phyloP scores from a whole-genome alignment of 2,888 invertebrate genomes.

The Drosophila formosana region DNA sequence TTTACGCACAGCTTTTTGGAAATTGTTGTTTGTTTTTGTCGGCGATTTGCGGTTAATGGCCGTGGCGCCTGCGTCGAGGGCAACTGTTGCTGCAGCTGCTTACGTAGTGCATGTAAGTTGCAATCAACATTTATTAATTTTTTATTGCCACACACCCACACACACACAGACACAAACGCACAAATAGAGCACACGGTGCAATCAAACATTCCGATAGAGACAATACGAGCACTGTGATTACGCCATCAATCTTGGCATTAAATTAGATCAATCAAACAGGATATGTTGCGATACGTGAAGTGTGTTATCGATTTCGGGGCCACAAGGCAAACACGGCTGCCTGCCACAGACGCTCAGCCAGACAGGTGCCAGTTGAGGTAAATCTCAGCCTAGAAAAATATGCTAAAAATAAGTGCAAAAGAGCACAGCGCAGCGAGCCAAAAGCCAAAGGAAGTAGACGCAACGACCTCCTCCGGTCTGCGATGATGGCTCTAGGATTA shows the following conservation, averaged over 20 bases:
- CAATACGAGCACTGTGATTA: constrained; percentile 40
- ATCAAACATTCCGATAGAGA: neutral
- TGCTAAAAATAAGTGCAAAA: constrained; percentile 69
- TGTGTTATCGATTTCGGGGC: constrained; percentile 66
- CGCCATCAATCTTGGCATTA: constrained; percentile 58
- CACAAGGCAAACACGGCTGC: constrained; percentile 30
- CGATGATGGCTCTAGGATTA: constrained; percentile 20
- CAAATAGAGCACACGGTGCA: neutral
- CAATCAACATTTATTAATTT: constrained; percentile 22
- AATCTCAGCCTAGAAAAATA: constrained; percentile 46
- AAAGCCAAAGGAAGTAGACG: constrained; percentile 12
- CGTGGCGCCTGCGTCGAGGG: constrained; percentile 50
- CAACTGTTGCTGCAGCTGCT: constrained; percentile 74
- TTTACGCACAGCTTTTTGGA: constrained; percentile 4
- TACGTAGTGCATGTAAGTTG: constrained; percentile 63
- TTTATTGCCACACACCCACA: neutral
- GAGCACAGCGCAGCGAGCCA: constrained; percentile 10
- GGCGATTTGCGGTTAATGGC: constrained; percentile 37
- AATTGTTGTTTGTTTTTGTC: constrained; percentile 12
- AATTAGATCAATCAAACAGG: constrained; percentile 71
- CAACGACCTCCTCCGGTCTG: constrained; percentile 27
- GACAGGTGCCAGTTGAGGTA: constrained; percentile 55
- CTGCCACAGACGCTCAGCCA: constrained; percentile 40
- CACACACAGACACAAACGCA: neutral
- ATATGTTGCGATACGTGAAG: constrained; percentile 40